These are phyloP conservation scores for Buceros bicornis DNA, from an alignment of 2,797 vertebrate species.

Conservation along the genomic window DNA sequence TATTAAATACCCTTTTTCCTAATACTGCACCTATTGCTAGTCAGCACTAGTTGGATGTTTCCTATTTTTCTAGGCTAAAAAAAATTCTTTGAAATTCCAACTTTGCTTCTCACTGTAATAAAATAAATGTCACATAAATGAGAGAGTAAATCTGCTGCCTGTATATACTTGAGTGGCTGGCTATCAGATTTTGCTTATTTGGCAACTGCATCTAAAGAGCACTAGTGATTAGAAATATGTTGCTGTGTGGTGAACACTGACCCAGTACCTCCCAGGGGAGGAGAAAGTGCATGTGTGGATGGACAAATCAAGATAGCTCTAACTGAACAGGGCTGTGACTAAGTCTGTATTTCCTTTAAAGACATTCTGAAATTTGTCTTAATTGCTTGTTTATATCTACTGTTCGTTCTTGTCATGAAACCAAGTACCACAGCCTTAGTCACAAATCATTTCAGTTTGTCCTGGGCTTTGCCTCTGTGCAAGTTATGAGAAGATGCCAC, in stretches of 20 bases:
- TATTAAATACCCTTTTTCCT: background rate
- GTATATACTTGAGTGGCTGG: background rate
- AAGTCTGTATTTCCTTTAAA: background rate
- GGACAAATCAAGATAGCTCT: background rate
- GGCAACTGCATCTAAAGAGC: background rate
- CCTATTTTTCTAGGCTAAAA: background rate
- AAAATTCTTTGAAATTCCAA: background rate
- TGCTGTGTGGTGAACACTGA: background rate
- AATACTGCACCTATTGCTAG: background rate
- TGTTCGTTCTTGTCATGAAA: background rate
- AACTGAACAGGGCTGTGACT: background rate
- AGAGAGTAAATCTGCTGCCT: background rate
- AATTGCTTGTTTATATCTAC: background rate
- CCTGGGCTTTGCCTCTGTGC: background rate
- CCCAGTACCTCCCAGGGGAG: too few relatives aligned
- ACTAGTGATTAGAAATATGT: background rate
- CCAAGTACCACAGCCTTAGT: background rate
- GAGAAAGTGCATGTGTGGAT: accelerated
- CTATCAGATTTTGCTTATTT: background rate
- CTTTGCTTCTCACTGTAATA: background rate
- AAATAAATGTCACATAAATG: background rate
- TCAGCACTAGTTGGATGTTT: background rate
- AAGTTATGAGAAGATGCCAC: background rate
- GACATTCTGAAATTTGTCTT: background rate
- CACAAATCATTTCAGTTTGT: background rate